Conservation (phyloP, 2,113 vertebrate genomes). For the Casuarius casuarius region DNA sequence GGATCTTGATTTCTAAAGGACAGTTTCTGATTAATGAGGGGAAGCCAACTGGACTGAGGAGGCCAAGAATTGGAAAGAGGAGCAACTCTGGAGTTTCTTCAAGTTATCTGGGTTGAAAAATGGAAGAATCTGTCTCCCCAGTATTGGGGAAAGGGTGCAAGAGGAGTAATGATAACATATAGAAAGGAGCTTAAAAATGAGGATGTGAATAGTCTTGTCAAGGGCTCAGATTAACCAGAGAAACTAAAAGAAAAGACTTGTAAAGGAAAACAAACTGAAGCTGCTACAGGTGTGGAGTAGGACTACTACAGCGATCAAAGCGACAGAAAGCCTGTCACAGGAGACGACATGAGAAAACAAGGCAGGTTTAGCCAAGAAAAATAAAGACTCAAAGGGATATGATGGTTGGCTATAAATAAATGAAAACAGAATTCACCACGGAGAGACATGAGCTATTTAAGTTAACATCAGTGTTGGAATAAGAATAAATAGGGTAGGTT, state of each 20-base stretch:
- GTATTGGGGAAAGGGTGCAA: accelerated
- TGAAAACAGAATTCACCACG: background rate
- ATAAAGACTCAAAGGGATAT: conserved; percentile 13
- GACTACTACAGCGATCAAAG: background rate
- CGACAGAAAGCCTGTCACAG: accelerated
- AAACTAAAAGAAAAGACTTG: background rate
- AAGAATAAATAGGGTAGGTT: background rate
- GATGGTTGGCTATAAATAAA: conserved; percentile 23
- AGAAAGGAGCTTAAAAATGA: background rate
- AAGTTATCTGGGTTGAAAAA: background rate
- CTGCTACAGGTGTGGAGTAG: background rate
- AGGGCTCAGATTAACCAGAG: background rate
- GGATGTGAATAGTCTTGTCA: background rate
- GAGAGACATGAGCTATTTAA: background rate
- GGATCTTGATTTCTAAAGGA: background rate
- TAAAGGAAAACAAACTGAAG: background rate
- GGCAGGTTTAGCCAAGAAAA: conserved; percentile 9
- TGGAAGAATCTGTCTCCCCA: background rate
- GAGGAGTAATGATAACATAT: background rate
- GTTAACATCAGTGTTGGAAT: background rate
- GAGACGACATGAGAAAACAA: background rate
- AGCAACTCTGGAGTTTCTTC: background rate
- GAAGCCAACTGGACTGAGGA: background rate
- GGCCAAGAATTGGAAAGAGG: background rate
- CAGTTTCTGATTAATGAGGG: background rate